A percentile compares a stretch with the other conserved stretches of the same genome.
Evolutionary conservation across 2,888 invertebrate species (phyloP).

Genomic region (Dicranocentrus wangi): DNA sequence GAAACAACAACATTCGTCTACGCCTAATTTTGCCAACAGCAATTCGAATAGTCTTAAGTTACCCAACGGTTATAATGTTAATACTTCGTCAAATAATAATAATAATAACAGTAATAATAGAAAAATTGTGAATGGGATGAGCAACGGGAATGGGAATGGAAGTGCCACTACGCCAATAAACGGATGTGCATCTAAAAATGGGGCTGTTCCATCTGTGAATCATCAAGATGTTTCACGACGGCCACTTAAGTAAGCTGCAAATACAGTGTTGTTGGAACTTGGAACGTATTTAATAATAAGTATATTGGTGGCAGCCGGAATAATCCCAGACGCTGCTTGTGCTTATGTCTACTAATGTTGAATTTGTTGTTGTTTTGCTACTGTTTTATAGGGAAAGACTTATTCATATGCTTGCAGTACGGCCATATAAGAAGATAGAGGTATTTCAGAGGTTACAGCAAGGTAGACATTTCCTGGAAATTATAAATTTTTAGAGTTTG

Average conservation of each 20-base stretch:
- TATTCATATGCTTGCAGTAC: conserved; percentile 93
- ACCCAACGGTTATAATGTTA: conserved; percentile 60
- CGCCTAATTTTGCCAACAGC: conserved; percentile 52
- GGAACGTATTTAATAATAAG: no score
- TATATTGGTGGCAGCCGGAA: no score
- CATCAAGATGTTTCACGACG: conserved; percentile 57
- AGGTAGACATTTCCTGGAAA: conserved; percentile 77
- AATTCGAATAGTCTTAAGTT: conserved; percentile 64
- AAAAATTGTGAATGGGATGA: conserved; percentile 38
- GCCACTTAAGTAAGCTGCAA: conserved; percentile 68
- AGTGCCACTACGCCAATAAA: conserved; percentile 25
- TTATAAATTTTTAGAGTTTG: conserved; percentile 19
- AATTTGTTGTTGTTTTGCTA: no score
- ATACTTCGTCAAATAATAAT: conserved; percentile 35
- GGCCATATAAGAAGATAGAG: conserved; percentile 95
- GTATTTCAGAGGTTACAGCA: conserved; percentile 82
- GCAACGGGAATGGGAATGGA: conserved; percentile 29
- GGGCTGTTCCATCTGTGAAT: conserved; percentile 16
- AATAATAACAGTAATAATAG: conserved; percentile 53
- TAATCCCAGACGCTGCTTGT: no score
- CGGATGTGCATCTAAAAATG: conserved; percentile 51
- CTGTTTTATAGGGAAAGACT: conserved; percentile 96
- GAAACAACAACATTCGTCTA: conserved; percentile 52
- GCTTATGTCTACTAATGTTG: no score
- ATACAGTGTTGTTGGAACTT: no score